These are phyloP conservation scores for Epirrhoe tristata DNA, from an alignment of 2,888 invertebrate genomes.

Conservation along the genomic window DNA sequence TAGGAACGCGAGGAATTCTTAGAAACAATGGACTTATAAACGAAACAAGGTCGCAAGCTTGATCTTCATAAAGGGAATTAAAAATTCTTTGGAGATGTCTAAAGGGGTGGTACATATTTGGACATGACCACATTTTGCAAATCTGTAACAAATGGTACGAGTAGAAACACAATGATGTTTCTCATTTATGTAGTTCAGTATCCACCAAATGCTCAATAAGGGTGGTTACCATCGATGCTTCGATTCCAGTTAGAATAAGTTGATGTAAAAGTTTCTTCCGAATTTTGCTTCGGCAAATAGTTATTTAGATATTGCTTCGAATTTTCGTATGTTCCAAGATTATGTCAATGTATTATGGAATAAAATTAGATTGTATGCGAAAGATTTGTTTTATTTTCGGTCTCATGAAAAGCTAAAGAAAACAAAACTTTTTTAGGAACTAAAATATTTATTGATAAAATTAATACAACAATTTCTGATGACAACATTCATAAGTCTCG, in stretches of 20 bases:
- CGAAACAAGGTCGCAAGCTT: too few relatives aligned
- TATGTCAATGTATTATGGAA: slow-evolving; percentile 37
- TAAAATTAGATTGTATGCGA: slow-evolving; percentile 36
- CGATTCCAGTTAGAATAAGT: slow-evolving; percentile 42
- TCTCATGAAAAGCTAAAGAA: not conserved
- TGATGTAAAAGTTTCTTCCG: slow-evolving; percentile 33
- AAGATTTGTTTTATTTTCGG: slow-evolving; percentile 19
- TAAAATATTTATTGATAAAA: slow-evolving; percentile 36
- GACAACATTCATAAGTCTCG: slow-evolving; percentile 7
- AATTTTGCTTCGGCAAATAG: slow-evolving; percentile 37
- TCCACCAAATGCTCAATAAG: slow-evolving; percentile 40
- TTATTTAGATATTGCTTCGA: slow-evolving; percentile 32
- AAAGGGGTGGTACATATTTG: too few relatives aligned
- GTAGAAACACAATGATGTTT: not conserved
- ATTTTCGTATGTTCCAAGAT: slow-evolving; percentile 32
- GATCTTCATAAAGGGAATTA: too few relatives aligned
- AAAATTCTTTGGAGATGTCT: too few relatives aligned
- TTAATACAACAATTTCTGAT: slow-evolving; percentile 37
- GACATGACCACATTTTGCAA: too few relatives aligned
- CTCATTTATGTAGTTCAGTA: slow-evolving; percentile 10
- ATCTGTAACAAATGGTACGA: too few relatives aligned
- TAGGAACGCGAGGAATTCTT: too few relatives aligned
- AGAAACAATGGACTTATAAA: too few relatives aligned
- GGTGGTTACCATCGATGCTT: slow-evolving; percentile 40
- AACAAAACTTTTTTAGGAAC: slow-evolving; percentile 8